phyloP scores from a whole-genome alignment of 2,113 vertebrate genomes.

The Lepisosteus osseus region DNA sequence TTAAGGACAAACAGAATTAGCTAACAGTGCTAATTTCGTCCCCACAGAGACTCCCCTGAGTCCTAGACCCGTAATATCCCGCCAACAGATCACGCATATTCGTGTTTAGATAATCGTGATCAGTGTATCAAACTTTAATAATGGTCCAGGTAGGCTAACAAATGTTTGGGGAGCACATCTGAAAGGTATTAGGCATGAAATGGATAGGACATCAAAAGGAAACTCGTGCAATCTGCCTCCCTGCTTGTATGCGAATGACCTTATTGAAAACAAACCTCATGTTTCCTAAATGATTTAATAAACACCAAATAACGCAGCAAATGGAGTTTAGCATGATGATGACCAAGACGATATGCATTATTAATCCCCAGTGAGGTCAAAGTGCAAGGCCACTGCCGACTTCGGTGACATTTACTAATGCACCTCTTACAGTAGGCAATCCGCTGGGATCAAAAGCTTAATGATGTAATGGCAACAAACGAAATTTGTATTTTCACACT shows the following conservation, averaged over 20 bases:
- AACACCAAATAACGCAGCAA: slow-evolving; percentile 38
- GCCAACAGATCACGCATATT: slow-evolving; percentile 25
- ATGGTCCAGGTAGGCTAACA: slow-evolving; percentile 33
- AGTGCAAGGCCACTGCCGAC: slow-evolving; percentile 17
- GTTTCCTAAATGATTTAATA: slow-evolving; percentile 35
- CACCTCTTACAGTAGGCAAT: slow-evolving; percentile 12
- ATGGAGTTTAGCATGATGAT: slow-evolving; percentile 30
- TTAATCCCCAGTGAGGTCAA: slow-evolving; percentile 26
- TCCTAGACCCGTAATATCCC: slow-evolving; percentile 26
- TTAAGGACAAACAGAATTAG: slow-evolving; percentile 24
- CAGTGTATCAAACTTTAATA: slow-evolving; percentile 32
- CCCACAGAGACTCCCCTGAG: slow-evolving; percentile 14
- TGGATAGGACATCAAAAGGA: slow-evolving; percentile 58
- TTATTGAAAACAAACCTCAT: neutral
- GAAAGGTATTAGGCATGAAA: slow-evolving; percentile 54
- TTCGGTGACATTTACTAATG: slow-evolving; percentile 38
- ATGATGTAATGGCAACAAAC: slow-evolving; percentile 41
- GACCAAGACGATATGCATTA: slow-evolving; percentile 40
- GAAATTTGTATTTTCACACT: slow-evolving; percentile 27
- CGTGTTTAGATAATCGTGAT: slow-evolving; percentile 19
- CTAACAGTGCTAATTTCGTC: slow-evolving; percentile 17
- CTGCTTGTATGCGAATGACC: slow-evolving; percentile 38
- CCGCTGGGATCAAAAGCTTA: slow-evolving; percentile 31
- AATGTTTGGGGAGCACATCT: slow-evolving; percentile 60
- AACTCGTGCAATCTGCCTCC: slow-evolving; percentile 42